Conservation (phyloP, 2,888 invertebrate species). For the Melieria crassipennis region DNA sequence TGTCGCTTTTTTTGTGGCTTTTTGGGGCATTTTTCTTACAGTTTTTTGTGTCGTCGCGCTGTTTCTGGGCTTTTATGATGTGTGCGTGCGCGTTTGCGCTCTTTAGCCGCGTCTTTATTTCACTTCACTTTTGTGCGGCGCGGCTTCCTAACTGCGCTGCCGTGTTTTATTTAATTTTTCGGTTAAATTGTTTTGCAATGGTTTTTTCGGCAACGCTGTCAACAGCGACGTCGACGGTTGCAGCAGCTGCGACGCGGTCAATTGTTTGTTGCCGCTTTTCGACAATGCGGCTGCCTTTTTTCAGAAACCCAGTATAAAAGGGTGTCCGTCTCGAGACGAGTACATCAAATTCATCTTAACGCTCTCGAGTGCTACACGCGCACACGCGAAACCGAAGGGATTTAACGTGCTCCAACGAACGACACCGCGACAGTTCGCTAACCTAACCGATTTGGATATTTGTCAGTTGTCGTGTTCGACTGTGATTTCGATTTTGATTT, state of each 20-base stretch:
- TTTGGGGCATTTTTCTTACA: constrained; percentile 22
- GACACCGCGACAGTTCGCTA: constrained; percentile 25
- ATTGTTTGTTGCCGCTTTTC: background rate
- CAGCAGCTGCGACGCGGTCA: background rate
- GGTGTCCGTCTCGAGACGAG: constrained; percentile 58
- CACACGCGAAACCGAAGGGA: constrained; percentile 44
- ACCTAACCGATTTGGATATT: constrained; percentile 18
- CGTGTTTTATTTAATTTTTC: constrained; percentile 47
- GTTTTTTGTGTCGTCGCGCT: background rate
- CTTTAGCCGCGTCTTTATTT: constrained; percentile 28
- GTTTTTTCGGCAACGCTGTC: constrained; percentile 33
- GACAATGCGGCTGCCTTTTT: constrained; percentile 34
- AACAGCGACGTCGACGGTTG: background rate
- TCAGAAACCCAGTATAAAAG: constrained; percentile 61
- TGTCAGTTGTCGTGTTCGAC: background rate
- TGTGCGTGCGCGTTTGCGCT: constrained; percentile 20
- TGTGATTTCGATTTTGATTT: constrained; percentile 24
- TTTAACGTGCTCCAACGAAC: constrained; percentile 31
- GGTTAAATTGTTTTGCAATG: constrained; percentile 60
- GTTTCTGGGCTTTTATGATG: constrained; percentile 13
- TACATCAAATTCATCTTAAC: constrained; percentile 65
- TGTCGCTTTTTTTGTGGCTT: constrained; percentile 22
- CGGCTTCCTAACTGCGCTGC: constrained; percentile 28
- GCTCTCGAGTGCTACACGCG: constrained; percentile 59
- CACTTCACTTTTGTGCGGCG: constrained; percentile 35